These are phyloP conservation scores for Laupala kohalensis DNA, from an alignment of 1,140 invertebrate species.

Conservation along the genomic window DNA sequence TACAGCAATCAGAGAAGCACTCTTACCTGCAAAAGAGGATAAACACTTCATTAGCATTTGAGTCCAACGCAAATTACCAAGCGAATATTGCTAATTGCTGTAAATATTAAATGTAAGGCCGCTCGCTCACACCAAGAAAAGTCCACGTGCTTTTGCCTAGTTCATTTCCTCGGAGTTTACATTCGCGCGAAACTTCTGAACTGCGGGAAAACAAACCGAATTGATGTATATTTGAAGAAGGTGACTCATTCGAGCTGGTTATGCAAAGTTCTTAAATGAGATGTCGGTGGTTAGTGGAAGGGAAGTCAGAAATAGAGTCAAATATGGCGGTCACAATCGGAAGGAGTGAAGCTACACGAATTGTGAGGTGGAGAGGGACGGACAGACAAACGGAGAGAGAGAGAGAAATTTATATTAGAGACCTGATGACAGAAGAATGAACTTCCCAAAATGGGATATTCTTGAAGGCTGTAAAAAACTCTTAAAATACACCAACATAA, in stretches of 20 bases:
- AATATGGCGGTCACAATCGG: too few relatives aligned
- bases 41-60: background rate
- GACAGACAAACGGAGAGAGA: too few relatives aligned
- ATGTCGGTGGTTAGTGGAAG: too few relatives aligned
- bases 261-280: background rate
- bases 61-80: background rate
- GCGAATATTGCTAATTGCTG: background rate
- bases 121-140: too few relatives aligned
- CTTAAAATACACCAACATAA: too few relatives aligned
- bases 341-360: too few relatives aligned
- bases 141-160: background rate
- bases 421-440: too few relatives aligned
- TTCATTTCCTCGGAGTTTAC: background rate
- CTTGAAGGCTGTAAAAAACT: too few relatives aligned
- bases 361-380: too few relatives aligned
- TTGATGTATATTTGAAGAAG: background rate
- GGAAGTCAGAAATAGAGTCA: too few relatives aligned
- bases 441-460: too few relatives aligned
- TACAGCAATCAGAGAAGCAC: background rate
- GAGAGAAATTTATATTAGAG: too few relatives aligned
- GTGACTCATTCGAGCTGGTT: background rate
- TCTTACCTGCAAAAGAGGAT: background rate
- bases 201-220: background rate
- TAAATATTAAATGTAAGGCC: background rate
- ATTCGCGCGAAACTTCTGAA: background rate